Evolutionary conservation across 2,888 invertebrate species (phyloP).

Genomic region (Petrophora chlorosata): DNA sequence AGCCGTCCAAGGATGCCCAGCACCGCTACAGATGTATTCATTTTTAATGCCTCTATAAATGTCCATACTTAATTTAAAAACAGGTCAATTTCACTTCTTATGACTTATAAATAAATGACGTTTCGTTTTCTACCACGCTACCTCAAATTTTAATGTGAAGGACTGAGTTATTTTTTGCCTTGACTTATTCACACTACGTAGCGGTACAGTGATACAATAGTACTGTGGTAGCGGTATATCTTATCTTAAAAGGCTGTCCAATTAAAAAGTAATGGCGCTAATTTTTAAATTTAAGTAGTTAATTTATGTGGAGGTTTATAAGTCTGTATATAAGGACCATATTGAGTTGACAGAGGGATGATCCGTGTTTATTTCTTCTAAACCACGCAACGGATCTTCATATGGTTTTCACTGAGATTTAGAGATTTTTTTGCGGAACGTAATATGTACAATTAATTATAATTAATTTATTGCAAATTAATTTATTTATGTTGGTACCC

Average conservation of each 20-base stretch:
- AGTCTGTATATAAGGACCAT: constrained; percentile 1
- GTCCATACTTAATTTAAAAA: constrained; percentile 17
- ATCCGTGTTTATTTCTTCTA: constrained; percentile 4
- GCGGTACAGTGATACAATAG: too few relatives aligned
- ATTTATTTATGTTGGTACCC: too few relatives aligned
- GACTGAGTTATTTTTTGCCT: constrained; percentile 11
- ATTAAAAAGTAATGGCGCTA: constrained; percentile 21
- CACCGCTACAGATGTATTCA: constrained; percentile 19
- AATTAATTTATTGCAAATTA: too few relatives aligned
- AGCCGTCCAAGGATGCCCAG: constrained; percentile 44
- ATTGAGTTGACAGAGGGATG: constrained; percentile 8
- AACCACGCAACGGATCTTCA: too few relatives aligned
- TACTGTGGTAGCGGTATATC: background rate
- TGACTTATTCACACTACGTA: constrained; percentile 11
- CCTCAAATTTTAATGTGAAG: constrained; percentile 27
- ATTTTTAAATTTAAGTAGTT: constrained; percentile 14
- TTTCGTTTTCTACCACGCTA: constrained; percentile 2
- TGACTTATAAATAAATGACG: constrained; percentile 9
- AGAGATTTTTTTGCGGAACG: too few relatives aligned
- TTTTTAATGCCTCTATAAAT: constrained; percentile 6
- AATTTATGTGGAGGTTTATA: constrained; percentile 5
- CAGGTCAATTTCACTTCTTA: constrained; percentile 9
- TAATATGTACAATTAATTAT: too few relatives aligned
- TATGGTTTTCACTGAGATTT: too few relatives aligned
- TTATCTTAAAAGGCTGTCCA: constrained; percentile 14